A percentile compares a stretch with the other conserved stretches of the same genome.
Conservation (phyloP, 2,888 invertebrate species). For the Deladenus siricidicola region DNA sequence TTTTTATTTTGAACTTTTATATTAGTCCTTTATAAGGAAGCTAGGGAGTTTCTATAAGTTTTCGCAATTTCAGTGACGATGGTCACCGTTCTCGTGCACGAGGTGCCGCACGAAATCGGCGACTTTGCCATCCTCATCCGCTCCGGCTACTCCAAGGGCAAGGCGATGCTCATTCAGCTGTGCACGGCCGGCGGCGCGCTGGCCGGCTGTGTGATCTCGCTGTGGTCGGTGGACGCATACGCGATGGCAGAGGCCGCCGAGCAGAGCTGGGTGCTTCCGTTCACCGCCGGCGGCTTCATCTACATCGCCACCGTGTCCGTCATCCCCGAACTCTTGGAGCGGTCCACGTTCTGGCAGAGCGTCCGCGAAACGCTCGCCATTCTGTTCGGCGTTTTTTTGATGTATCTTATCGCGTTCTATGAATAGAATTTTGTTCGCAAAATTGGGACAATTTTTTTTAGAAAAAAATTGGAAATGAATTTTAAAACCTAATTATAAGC, state of each 20-base stretch:
- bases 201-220: slow-evolving; percentile 62
- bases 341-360: slow-evolving; percentile 55
- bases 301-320: slow-evolving; percentile 98
- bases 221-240: slow-evolving; percentile 43
- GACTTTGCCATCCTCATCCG: slow-evolving; percentile 97
- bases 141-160: slow-evolving; percentile 79
- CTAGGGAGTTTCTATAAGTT: slow-evolving; percentile 50
- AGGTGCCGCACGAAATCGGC: slow-evolving; percentile 98
- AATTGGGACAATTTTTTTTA: too few species aligned
- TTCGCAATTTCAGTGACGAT: slow-evolving; percentile 75
- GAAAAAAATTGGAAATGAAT: too few species aligned
- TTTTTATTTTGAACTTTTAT: too few species aligned
- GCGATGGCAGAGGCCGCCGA: slow-evolving; percentile 59
- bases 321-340: slow-evolving; percentile 87
- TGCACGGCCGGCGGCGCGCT: slow-evolving; percentile 89
- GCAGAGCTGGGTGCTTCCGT: slow-evolving; percentile 82
- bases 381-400: slow-evolving; percentile 43
- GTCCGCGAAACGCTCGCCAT: slow-evolving; percentile 46
- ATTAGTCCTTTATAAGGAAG: too few species aligned
- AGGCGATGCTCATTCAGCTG: slow-evolving; percentile 87
- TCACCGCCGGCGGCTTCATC: slow-evolving; percentile 73
- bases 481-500: too few species aligned
- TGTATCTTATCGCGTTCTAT: slow-evolving; percentile 50
- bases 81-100: slow-evolving; percentile 87
- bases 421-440: too few species aligned